Conservation (phyloP, 2,113 vertebrate species). For the Scopus umbretta region DNA sequence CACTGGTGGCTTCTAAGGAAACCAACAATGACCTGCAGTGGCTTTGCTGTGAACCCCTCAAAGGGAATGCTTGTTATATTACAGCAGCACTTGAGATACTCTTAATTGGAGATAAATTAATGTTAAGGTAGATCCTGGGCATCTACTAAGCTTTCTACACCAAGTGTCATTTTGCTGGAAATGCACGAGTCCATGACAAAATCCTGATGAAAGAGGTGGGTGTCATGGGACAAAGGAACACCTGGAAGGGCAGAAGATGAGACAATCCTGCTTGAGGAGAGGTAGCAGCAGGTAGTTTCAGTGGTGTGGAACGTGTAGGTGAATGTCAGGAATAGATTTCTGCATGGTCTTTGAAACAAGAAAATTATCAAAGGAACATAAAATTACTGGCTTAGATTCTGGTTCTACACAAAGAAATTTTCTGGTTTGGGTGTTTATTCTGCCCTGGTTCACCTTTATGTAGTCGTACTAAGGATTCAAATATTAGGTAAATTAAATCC, state of each 20-base stretch:
- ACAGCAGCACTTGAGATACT: background rate
- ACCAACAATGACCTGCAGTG: background rate
- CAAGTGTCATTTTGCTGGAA: background rate
- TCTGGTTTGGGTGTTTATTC: background rate
- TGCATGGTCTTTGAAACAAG: background rate
- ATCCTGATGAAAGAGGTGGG: background rate
- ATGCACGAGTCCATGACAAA: background rate
- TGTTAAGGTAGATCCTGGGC: background rate
- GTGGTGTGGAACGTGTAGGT: background rate
- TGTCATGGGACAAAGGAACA: background rate
- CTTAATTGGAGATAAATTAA: background rate
- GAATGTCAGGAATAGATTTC: background rate
- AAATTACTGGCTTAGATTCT: background rate
- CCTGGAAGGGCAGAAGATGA: background rate
- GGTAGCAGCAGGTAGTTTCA: background rate
- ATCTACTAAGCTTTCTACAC: background rate
- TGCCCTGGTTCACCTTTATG: background rate
- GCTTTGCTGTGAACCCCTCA: background rate
- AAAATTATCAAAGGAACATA: background rate
- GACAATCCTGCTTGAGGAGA: background rate
- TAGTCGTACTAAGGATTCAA: too few relatives aligned
- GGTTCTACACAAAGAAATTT: background rate
- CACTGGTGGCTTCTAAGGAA: background rate
- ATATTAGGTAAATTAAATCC: too few relatives aligned
- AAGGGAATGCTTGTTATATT: background rate